Conservation (phyloP, 2,797 vertebrate genomes). For the Fistularia commersonii region DNA sequence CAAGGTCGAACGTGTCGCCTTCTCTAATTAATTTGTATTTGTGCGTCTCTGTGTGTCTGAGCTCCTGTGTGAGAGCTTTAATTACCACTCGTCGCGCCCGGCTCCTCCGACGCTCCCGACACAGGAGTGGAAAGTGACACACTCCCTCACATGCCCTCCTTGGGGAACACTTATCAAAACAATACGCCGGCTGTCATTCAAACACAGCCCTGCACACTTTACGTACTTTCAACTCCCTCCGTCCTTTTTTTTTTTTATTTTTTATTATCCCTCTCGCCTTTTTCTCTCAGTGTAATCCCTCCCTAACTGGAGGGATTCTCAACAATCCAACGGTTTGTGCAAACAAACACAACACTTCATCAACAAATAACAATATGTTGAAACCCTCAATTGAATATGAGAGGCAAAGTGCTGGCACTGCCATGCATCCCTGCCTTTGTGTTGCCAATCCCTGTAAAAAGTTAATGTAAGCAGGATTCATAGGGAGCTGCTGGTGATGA, state of each 20-base stretch:
- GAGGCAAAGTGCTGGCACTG: constrained; percentile 45
- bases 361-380: constrained; percentile 57
- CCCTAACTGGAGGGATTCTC: constrained; percentile 49
- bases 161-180: constrained; percentile 70
- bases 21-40: constrained; percentile 34
- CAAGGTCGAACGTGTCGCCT: constrained; percentile 37
- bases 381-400: constrained; percentile 40
- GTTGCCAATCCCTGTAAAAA: constrained; percentile 81
- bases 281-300: constrained; percentile 45
- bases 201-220: constrained; percentile 42
- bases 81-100: constrained; percentile 19
- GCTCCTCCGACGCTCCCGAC: constrained; percentile 33
- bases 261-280: constrained; percentile 21
- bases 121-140: constrained; percentile 52
- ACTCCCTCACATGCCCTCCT: constrained; percentile 53
- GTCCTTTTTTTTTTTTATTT: constrained; percentile 39
- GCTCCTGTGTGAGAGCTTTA: constrained; percentile 26
- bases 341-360: constrained; percentile 50
- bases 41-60: neutral
- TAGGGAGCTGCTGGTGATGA: constrained; percentile 81
- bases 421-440: constrained; percentile 61
- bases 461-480: constrained; percentile 82
- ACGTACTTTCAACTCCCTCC: constrained; percentile 56
- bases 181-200: constrained; percentile 64
- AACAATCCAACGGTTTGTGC: constrained; percentile 43